Conservation (phyloP, 2,888 invertebrate genomes). For the Ichneumoninae sp. region DNA sequence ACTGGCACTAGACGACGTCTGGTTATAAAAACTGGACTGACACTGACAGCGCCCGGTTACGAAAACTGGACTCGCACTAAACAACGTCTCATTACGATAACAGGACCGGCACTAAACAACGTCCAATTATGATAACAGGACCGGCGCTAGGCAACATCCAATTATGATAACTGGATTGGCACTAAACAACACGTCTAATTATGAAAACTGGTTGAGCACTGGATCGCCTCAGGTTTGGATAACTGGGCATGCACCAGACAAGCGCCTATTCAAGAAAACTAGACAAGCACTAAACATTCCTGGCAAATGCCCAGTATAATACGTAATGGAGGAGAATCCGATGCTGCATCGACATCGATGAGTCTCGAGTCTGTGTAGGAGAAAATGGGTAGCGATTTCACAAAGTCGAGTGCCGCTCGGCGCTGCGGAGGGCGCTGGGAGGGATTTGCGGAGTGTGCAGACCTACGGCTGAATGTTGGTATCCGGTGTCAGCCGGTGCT, state of each 20-base stretch:
- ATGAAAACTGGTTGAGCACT: neutral
- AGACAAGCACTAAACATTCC: neutral
- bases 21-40: too few species aligned
- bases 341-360: neutral
- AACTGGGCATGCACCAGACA: neutral
- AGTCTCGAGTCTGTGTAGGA: neutral
- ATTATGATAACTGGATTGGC: neutral
- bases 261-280: neutral
- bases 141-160: neutral
- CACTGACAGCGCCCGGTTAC: too few species aligned
- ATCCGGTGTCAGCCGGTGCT: constrained; percentile 60
- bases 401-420: constrained; percentile 43
- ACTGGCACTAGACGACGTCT: too few species aligned
- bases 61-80: too few species aligned
- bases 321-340: neutral
- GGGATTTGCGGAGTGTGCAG: constrained; percentile 16
- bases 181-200: neutral
- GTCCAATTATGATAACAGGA: neutral
- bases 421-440: neutral
- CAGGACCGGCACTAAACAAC: too few species aligned
- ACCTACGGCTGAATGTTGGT: constrained; percentile 38
- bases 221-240: neutral
- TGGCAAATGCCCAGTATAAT: neutral
- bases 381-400: constrained; percentile 44
- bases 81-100: too few species aligned